Conservation (phyloP, 2,113 vertebrate genomes). For the Limanda limanda region DNA sequence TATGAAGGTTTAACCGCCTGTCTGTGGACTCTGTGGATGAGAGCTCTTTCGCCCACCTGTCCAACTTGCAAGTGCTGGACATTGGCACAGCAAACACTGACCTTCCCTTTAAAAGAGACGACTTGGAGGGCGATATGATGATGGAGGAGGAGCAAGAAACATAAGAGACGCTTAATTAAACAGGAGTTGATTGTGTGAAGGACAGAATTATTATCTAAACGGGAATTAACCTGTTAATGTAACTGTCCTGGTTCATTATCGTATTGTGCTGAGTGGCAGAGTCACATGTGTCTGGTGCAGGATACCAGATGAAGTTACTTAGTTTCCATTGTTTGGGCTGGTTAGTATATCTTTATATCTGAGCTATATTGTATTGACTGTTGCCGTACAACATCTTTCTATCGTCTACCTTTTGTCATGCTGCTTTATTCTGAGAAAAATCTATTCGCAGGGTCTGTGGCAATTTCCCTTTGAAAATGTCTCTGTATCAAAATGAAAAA, state of each 20-base stretch:
- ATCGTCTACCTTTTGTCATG: constrained; percentile 12
- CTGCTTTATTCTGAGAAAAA: constrained; percentile 18
- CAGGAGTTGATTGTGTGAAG: constrained; percentile 21
- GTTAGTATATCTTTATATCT: constrained; percentile 47
- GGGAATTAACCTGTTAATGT: constrained; percentile 35
- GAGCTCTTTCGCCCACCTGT: constrained; percentile 88
- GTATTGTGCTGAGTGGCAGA: constrained; percentile 17
- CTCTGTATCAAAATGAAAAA: constrained; percentile 2
- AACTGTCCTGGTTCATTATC: constrained; percentile 25
- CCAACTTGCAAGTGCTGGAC: constrained; percentile 92
- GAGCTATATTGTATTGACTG: constrained; percentile 28
- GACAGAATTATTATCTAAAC: constrained; percentile 28
- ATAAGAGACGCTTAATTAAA: constrained; percentile 5
- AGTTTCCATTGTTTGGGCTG: constrained; percentile 59
- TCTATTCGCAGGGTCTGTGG: neutral
- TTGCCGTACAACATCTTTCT: neutral
- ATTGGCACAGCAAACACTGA: constrained; percentile 79
- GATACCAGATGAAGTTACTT: constrained; percentile 66
- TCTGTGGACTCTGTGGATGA: constrained; percentile 87
- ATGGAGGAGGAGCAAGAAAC: constrained; percentile 23
- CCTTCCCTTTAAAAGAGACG: constrained; percentile 34
- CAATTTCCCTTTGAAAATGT: constrained; percentile 24
- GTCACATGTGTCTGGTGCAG: constrained; percentile 74
- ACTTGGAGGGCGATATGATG: constrained; percentile 5
- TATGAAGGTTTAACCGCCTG: constrained; percentile 90